Conservation (phyloP, 1,140 invertebrate genomes). For the Polyergus mexicanus region DNA sequence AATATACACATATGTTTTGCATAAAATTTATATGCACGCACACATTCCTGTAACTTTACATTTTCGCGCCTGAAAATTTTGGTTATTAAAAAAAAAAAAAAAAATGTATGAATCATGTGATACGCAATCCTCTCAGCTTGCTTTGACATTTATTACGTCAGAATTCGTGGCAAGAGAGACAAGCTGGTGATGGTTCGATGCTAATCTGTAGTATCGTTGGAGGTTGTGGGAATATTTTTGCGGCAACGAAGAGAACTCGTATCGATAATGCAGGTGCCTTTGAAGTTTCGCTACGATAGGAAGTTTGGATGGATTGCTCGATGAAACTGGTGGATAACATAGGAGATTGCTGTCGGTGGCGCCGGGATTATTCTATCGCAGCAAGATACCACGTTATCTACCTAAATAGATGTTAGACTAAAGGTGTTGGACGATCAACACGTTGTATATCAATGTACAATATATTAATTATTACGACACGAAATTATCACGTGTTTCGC, state of each 20-base stretch:
- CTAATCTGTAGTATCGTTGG: slow-evolving; percentile 43
- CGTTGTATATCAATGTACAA: background rate
- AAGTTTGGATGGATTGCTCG: background rate
- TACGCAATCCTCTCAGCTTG: background rate
- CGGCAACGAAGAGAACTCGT: slow-evolving; percentile 38
- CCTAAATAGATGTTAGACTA: background rate
- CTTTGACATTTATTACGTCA: background rate
- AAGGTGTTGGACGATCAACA: background rate
- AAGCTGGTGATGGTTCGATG: background rate
- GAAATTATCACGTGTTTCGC: background rate
- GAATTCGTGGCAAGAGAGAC: background rate
- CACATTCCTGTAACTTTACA: background rate
- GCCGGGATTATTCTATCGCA: slow-evolving; percentile 14
- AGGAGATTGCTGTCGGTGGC: background rate
- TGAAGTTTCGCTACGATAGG: background rate
- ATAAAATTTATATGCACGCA: slow-evolving; percentile 41
- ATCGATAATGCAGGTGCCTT: slow-evolving; percentile 54
- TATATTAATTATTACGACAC: background rate
- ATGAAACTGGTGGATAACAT: slow-evolving; percentile 30
- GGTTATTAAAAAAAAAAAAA: too few relatives aligned
- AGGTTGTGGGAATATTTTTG: slow-evolving; percentile 3
- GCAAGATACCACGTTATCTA: slow-evolving; percentile 18
- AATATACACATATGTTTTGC: slow-evolving; percentile 22
- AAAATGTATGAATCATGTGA: too few relatives aligned
- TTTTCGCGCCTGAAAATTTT: slow-evolving; percentile 2